Base-by-base conservation (phyloP, 2,888 invertebrate genomes). In the Gortyna flavago region DNA sequence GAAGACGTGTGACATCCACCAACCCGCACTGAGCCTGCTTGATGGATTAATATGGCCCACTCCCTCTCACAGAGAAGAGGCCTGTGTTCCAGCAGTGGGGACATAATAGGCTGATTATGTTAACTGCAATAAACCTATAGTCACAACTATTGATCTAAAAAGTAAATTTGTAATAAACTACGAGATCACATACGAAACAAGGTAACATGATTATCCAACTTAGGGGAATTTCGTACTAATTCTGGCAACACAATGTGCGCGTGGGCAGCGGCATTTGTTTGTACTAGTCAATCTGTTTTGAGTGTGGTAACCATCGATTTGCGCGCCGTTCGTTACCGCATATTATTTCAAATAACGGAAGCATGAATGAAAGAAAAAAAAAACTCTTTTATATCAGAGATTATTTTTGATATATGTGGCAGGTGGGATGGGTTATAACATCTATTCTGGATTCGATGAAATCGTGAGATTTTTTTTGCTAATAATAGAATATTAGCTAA, bases 191-290 rank as follows among this genome's bases (percentile, higher is more conserved):
- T 11, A 67, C 32, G 5, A 41, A 77, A 62, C 11, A 8, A 8
- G 1, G 32, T 48, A 57, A 41, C 11, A 65, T 41, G 1, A 57
- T 73, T 32, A 54, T n/a, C n/a, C 54, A 3, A 54, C 21, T n/a
- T 41, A 3, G 18, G 57, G 25, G 13, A 69, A 41, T 7, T 64
- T 54, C 0, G 3, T 65, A 68, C 32, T 25, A 35, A 44, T 51
- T 68, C 75, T 81, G 75, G 85, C 75, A 86, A 79, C 79, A 66
- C 77, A 16, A 38, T 21, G 32, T 62, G 77, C 86, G 89, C 89
- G 86, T 88, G 84, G 84, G 86, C 81, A 77, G 74, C 73, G 38
- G 71, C 80, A 81, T 84, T 87, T 88, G 89, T 89, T 88, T 89
- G 80, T 83, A 81, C 76, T 80, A 89, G 78, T 81, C 81, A 79